These are phyloP conservation scores for Galagoides demidoff DNA, from an alignment of 2,797 vertebrate genomes.

Conservation along the genomic window DNA sequence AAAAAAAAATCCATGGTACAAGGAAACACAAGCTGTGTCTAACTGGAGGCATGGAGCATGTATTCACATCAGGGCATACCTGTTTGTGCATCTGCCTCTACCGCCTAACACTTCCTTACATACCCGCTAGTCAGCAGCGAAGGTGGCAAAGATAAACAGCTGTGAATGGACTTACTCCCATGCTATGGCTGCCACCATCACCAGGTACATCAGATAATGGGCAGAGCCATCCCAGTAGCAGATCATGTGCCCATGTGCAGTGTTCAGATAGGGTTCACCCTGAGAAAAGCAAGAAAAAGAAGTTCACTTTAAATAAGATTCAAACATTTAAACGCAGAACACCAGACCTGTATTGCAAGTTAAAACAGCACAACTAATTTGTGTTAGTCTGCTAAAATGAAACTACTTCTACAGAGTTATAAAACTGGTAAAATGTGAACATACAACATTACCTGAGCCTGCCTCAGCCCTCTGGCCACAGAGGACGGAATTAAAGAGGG, in stretches of 20 bases:
- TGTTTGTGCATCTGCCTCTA: background rate
- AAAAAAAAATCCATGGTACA: background rate
- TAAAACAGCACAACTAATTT: background rate
- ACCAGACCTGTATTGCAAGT: background rate
- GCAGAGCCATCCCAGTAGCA: conserved; percentile 97
- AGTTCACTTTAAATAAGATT: background rate
- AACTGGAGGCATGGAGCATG: rapidly evolving
- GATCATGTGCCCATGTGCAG: conserved; percentile 95
- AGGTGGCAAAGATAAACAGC: background rate
- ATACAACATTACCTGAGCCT: background rate
- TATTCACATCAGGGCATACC: rapidly evolving
- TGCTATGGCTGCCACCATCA: conserved; percentile 96
- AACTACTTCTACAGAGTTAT: background rate
- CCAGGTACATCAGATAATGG: conserved; percentile 97
- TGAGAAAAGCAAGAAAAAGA: background rate
- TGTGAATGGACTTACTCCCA: conserved; percentile 92
- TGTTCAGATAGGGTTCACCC: conserved; percentile 93
- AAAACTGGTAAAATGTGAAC: background rate
- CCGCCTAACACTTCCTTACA: background rate
- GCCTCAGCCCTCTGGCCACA: background rate
- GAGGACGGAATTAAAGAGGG: background rate
- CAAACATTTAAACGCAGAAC: background rate
- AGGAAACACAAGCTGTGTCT: background rate
- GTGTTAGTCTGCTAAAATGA: background rate
- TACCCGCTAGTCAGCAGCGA: background rate